phyloP scores from a whole-genome alignment of 2,797 vertebrate genomes.

The Chrysolophus pictus region DNA sequence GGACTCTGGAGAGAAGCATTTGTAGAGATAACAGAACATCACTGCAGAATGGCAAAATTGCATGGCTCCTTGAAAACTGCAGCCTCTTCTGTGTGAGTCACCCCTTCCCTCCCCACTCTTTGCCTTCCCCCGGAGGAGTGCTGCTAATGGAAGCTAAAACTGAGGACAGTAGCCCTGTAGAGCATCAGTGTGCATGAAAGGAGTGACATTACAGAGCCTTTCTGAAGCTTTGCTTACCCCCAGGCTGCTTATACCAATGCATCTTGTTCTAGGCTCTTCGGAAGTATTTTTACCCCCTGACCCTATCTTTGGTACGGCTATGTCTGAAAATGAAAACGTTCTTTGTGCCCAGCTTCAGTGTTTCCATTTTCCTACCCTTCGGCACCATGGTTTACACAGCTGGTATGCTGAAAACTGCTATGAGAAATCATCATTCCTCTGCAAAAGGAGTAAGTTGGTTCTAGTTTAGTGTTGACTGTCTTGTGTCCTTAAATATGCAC shows the following conservation, averaged over 20 bases:
- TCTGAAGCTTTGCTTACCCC: background rate
- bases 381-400: constrained; percentile 92
- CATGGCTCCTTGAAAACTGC: background rate
- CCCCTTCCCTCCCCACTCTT: background rate
- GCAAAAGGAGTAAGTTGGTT: constrained; percentile 91
- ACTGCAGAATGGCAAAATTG: constrained; percentile 3
- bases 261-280: constrained; percentile 83
- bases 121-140: background rate
- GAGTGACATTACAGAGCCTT: background rate
- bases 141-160: constrained; percentile 20
- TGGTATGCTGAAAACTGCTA: constrained; percentile 98
- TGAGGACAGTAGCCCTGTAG: background rate
- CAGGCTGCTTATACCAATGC: constrained; percentile 26
- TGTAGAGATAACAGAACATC: background rate
- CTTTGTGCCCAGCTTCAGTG: constrained; percentile 96
- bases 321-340: constrained; percentile 89
- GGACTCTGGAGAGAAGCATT: background rate
- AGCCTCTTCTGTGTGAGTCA: constrained; percentile 34
- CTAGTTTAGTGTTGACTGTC: background rate
- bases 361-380: constrained; percentile 90
- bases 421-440: constrained; percentile 95
- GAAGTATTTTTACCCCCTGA: constrained; percentile 95
- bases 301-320: constrained; percentile 81
- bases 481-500: background rate
- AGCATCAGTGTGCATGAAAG: background rate